These are phyloP conservation scores for Drosophila greeni DNA, from an alignment of 2,888 invertebrate genomes.

Conservation along the genomic window DNA sequence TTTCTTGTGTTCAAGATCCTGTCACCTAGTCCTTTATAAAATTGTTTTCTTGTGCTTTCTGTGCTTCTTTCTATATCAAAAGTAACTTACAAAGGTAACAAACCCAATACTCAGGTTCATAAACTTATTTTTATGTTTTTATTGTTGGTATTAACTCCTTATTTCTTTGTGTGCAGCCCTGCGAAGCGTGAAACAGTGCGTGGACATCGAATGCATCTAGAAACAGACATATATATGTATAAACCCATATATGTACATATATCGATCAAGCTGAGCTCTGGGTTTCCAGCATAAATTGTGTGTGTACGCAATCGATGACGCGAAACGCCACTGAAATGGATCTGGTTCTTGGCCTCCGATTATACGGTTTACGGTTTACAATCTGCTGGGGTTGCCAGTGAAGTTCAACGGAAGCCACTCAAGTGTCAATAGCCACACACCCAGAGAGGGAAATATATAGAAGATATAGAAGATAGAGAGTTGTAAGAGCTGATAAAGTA, in stretches of 20 bases:
- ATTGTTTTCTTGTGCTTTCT: no score
- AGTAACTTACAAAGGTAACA: no score
- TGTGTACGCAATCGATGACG: conserved; percentile 19
- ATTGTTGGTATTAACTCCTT: not conserved
- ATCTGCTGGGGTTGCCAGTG: not conserved
- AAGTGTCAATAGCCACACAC: conserved; percentile 1
- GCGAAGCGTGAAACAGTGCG: conserved; percentile 35
- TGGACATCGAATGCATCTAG: conserved; percentile 15
- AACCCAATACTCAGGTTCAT: no score
- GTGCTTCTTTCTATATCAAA: no score
- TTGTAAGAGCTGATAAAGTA: not conserved
- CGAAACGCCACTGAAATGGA: conserved; percentile 24
- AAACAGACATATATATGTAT: not conserved
- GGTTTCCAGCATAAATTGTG: conserved; percentile 19
- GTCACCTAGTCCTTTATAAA: no score
- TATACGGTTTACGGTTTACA: conserved; percentile 8
- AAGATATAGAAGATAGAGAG: not conserved
- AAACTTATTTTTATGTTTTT: no score
- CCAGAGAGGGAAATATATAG: not conserved
- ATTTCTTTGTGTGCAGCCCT: conserved; percentile 7
- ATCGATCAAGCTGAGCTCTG: not conserved
- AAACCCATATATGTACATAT: not conserved
- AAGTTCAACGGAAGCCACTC: conserved; percentile 24
- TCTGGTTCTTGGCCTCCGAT: conserved; percentile 27
- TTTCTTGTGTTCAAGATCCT: no score